Base-by-base conservation (phyloP, 37 sponge, comb jelly and placozoan genomes). In the Beroe ovata region DNA sequence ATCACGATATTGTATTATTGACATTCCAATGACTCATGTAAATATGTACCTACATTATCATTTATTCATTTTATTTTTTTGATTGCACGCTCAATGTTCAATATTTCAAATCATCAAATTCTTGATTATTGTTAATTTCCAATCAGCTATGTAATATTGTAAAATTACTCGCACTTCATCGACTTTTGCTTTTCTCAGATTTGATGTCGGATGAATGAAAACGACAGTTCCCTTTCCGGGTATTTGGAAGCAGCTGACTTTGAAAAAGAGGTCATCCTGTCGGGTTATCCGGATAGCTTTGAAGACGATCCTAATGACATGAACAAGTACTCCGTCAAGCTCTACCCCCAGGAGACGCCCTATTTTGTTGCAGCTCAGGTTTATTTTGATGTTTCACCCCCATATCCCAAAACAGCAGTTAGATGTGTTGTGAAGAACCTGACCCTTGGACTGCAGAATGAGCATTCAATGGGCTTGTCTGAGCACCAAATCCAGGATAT, bases 401-500 rank as follows among this genome's bases (percentile, higher is more conserved):
- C 84, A 0, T 77, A 77, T 54, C 84, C 84, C 8, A 25, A 4
- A 26, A 42, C 26, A 4, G 4, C 84, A 14, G 54, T 77, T 42
- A 40, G 25, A 42, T 66, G 69, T 30, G n/a, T 4, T 18, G 84
- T 77, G 23, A 77, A 42, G 84, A 42, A 39, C 54, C 19, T 42
- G 4, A 77, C 84, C 11, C 8, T 22, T 3, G 54, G 54, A 6
- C 38, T 77, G 33, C 54, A 19, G 2, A 21, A 42, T 23, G 84
- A 36, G 28, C 35, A 77, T 54, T n/a, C 35, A 42, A 21, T 77
- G 54, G 84, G 84, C 0, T 54, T 77, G 4, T 21, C 84, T 37
- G 84, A 77, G 42, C 84, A 77, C 21, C 84, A 77, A 37, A 42
- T 77, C 28, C 39, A 38, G 21, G n/a, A n/a, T 8, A 42, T 77